A percentile compares a stretch with the other conserved stretches of the same genome.
phyloP scores from a whole-genome alignment of 2,888 invertebrate species.

The Leptinotarsa rubiginosa region DNA sequence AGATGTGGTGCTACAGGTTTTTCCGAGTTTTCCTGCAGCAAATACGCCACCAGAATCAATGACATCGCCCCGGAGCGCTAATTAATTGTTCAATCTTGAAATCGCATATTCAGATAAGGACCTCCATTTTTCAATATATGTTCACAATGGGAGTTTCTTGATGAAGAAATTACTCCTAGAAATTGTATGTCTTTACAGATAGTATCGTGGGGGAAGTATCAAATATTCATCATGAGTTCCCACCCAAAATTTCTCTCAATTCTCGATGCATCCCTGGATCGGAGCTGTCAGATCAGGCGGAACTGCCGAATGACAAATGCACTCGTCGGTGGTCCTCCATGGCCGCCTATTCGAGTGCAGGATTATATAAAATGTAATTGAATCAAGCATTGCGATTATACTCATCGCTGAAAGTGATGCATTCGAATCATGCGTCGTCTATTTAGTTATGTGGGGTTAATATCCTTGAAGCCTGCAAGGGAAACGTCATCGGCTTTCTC shows the following conservation, averaged over 20 bases:
- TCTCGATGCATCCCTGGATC: constrained; percentile 26
- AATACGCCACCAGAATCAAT: no score
- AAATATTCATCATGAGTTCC: no score
- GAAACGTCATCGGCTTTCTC: constrained; percentile 39
- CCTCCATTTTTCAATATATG: no score
- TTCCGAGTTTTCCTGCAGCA: no score
- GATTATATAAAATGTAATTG: constrained; percentile 67
- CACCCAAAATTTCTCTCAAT: not conserved
- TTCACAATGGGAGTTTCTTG: no score
- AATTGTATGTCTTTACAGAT: no score
- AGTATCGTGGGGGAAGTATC: no score
- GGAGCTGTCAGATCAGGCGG: constrained; percentile 66
- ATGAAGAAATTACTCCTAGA: no score
- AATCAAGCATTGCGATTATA: constrained; percentile 64
- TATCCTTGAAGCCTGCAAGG: constrained; percentile 51
- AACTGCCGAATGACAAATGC: constrained; percentile 67
- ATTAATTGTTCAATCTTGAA: no score
- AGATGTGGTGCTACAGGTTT: no score
- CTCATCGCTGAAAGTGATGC: constrained; percentile 64
- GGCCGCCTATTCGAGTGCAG: constrained; percentile 63
- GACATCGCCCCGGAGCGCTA: no score
- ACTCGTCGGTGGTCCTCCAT: constrained; percentile 57
- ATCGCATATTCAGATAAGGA: no score
- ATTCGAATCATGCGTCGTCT: constrained; percentile 57
- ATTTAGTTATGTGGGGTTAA: constrained; percentile 55